Evolutionary conservation across 2,888 invertebrate species (phyloP), one percentile per base, ranked within the genome.

Genomic region (Tetragonisca angustula): DNA sequence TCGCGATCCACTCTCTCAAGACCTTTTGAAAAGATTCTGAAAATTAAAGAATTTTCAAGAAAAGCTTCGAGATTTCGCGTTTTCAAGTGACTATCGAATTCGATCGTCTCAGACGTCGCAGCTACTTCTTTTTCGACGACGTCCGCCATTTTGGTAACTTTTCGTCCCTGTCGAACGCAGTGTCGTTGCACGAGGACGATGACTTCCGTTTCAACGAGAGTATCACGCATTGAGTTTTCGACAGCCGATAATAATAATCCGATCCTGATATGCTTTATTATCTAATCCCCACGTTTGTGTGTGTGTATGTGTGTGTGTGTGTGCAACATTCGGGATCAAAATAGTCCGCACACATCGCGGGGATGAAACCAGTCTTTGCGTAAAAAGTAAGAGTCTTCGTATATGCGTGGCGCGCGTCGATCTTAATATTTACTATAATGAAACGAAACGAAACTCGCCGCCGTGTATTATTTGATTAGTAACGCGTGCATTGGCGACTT

Each of bases 341-440:
- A 68, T 49, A 62, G 52, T 68, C 74, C 49, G n/a, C 49, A n/a
- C 27, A 69, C 73, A 74, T 19, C 67, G 65, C 70, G 73, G 67
- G 72, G 69, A 76, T 83, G 67, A 76, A 79, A 79, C 43, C 84
- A 84, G 84, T 84, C 84, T 84, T 84, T 84, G 76, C 76, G 83
- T 84, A 75, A 81, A 43, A 9, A 43, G 68, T n/a, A 84, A 71
- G 77, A 84, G 81, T 76, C 81, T 81, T 84, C 77, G 84, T 81
- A 81, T 70, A 79, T 68, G 70, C 73, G 65, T 73, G 61, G 61
- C 71, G 79, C 71, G 59, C 49, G 65, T 84, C 75, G 79, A 74
- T 15, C 59, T 68, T 78, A 81, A 71, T 74, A 64, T 79, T 70
- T 54, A 69, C 32, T 80, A 36, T 36, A 77, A 65, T 65, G 19